phyloP scores from a whole-genome alignment of 2,888 invertebrate genomes.

The Tyria jacobaeae region DNA sequence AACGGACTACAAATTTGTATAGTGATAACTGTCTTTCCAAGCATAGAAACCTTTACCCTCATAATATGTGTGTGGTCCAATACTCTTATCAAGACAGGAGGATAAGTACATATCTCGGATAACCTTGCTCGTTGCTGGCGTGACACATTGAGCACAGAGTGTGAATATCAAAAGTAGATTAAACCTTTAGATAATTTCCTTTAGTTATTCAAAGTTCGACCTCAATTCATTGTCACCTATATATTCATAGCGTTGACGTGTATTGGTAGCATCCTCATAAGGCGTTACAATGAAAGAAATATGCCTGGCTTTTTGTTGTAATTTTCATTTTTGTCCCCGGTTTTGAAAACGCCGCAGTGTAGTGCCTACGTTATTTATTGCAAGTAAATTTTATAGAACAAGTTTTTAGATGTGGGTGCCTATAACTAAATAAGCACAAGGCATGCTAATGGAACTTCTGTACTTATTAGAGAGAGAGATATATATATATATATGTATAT shows the following conservation, averaged over 20 bases:
- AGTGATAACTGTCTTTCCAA: background rate
- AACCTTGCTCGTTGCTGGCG: background rate
- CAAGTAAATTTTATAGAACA: too few relatives aligned
- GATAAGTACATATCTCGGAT: background rate
- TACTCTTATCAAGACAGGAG: background rate
- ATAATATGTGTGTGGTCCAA: too few relatives aligned
- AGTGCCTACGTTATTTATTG: too few relatives aligned
- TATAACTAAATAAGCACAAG: too few relatives aligned
- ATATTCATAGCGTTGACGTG: constrained; percentile 6
- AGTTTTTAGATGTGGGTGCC: too few relatives aligned
- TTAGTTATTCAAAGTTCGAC: constrained; percentile 1
- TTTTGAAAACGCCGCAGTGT: too few relatives aligned
- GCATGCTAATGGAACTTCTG: too few relatives aligned
- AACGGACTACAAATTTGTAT: background rate
- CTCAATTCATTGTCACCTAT: constrained; percentile 10
- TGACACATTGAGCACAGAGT: constrained; percentile 8
- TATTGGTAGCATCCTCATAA: background rate
- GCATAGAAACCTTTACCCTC: background rate
- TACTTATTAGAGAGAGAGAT: too few relatives aligned
- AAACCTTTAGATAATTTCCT: constrained; percentile 18
- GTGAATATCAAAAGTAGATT: constrained; percentile 23
- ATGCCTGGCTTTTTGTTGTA: too few relatives aligned
- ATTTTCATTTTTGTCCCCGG: too few relatives aligned
- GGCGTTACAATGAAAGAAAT: background rate
- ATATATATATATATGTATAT: too few relatives aligned